Evolutionary conservation across 2,797 vertebrate genomes (phyloP).

Genomic region (Triplophysa bombifrons): DNA sequence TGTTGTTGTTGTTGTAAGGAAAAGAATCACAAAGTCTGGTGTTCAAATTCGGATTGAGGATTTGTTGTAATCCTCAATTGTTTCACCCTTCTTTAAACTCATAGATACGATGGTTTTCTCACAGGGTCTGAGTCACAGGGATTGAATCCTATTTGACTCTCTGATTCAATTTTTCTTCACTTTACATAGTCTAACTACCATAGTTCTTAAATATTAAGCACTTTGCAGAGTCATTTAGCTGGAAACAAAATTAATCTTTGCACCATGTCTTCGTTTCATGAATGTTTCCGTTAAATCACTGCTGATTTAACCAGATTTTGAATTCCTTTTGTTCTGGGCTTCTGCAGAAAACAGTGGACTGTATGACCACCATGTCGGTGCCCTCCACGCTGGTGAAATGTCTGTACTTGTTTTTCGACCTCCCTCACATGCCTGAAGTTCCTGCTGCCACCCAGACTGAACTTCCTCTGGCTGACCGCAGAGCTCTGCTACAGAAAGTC

Average conservation of each 20-base stretch:
- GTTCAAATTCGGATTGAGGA: not conserved
- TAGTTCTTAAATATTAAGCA: not conserved
- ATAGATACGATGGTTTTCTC: not conserved
- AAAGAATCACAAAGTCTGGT: not conserved
- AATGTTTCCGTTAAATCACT: not conserved
- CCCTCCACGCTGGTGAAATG: conserved; percentile 99
- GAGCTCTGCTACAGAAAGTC: conserved; percentile 93
- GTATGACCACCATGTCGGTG: conserved; percentile 99
- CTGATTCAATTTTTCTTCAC: not conserved
- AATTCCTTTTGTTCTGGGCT: conserved; percentile 9
- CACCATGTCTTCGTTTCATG: not conserved
- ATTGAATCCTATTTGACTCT: not conserved
- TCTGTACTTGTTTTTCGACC: conserved; percentile 99
- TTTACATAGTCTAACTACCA: not conserved
- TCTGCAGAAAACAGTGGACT: conserved; percentile 98
- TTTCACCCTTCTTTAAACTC: not conserved
- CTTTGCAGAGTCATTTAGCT: not conserved
- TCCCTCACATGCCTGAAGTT: conserved; percentile 94
- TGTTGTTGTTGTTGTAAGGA: not conserved
- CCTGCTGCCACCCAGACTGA: conserved; percentile 79
- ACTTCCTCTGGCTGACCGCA: conserved; percentile 90
- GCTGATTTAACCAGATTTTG: not conserved
- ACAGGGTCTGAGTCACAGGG: not conserved
- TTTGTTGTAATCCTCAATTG: conserved; percentile 4
- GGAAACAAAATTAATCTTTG: not conserved